Conservation (phyloP, 2,888 invertebrate species). For the Conus canariensis region DNA sequence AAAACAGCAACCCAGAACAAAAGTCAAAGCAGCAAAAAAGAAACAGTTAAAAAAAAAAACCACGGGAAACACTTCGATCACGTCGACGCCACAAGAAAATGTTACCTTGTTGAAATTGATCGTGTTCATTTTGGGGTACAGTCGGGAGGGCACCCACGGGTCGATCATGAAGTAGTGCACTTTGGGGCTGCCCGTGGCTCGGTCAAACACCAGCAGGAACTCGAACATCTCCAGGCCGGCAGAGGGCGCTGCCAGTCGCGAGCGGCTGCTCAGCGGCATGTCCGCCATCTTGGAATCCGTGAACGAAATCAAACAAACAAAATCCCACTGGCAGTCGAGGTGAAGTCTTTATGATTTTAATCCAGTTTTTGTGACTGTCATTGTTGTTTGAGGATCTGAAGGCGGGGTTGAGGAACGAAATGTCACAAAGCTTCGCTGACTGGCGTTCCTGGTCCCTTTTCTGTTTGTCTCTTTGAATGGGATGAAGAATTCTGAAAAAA, state of each 20-base stretch:
- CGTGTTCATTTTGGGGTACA: constrained; percentile 65
- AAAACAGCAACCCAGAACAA: too few relatives aligned
- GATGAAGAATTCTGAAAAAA: too few relatives aligned
- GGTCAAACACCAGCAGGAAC: constrained; percentile 70
- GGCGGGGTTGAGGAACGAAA: too few relatives aligned
- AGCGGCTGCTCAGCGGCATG: not conserved
- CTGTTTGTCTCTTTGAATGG: too few relatives aligned
- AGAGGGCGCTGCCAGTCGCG: not conserved
- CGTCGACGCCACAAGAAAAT: too few relatives aligned
- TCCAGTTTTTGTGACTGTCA: not conserved
- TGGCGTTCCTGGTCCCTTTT: too few relatives aligned
- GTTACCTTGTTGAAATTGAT: constrained; percentile 42
- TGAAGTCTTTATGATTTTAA: not conserved
- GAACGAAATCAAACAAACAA: not conserved
- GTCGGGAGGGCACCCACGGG: constrained; percentile 54
- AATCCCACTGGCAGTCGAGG: not conserved
- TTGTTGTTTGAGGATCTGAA: not conserved
- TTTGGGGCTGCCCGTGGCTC: constrained; percentile 64
- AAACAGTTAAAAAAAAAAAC: too few relatives aligned
- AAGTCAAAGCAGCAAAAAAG: too few relatives aligned
- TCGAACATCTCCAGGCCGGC: constrained; percentile 47
- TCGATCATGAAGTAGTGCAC: constrained; percentile 71
- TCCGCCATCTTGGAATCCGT: not conserved
- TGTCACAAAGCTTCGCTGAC: too few relatives aligned
- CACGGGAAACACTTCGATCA: too few relatives aligned